Percentiles rank a stretch among this genome's conserved stretches.
Evolutionary conservation across 2,888 invertebrate species (phyloP).

Genomic region (Augochlorella aurata): DNA sequence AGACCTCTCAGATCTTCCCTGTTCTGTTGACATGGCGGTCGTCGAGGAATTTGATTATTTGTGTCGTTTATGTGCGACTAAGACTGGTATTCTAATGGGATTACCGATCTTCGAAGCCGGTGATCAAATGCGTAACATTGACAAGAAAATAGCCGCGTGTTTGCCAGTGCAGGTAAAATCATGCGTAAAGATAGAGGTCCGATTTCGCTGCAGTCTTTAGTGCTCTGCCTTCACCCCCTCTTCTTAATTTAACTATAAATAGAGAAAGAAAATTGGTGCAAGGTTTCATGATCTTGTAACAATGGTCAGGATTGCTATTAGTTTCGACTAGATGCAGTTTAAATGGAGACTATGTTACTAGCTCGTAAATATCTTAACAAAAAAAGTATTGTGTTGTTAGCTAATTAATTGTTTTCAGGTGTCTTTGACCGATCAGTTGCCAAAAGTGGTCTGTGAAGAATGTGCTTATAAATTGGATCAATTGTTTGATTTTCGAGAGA

Average conservation of each 20-base stretch:
- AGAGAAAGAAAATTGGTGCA: conserved; percentile 58
- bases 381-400: neutral
- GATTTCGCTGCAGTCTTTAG: conserved; percentile 48
- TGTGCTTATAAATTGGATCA: conserved; percentile 84
- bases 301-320: conserved; percentile 15
- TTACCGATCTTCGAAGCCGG: conserved; percentile 83
- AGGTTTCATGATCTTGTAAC: conserved; percentile 48
- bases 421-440: conserved; percentile 83
- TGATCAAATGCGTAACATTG: conserved; percentile 83
- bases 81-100: conserved; percentile 81
- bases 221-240: conserved; percentile 49
- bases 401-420: conserved; percentile 79
- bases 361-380: neutral
- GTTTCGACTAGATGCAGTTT: neutral
- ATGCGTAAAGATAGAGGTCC: conserved; percentile 39
- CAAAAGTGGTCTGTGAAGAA: conserved; percentile 85
- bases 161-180: conserved; percentile 83
- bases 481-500: conserved; percentile 84
- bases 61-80: conserved; percentile 81
- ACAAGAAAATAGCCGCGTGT: conserved; percentile 84
- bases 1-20: conserved; percentile 24
- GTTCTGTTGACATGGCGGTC: conserved; percentile 66
- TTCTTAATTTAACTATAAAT: conserved; percentile 58
- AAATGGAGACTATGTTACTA: conserved; percentile 1
- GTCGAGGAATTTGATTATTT: conserved; percentile 79